phyloP scores from a whole-genome alignment of 2,888 invertebrate genomes.

The Drosophila mayaguana region DNA sequence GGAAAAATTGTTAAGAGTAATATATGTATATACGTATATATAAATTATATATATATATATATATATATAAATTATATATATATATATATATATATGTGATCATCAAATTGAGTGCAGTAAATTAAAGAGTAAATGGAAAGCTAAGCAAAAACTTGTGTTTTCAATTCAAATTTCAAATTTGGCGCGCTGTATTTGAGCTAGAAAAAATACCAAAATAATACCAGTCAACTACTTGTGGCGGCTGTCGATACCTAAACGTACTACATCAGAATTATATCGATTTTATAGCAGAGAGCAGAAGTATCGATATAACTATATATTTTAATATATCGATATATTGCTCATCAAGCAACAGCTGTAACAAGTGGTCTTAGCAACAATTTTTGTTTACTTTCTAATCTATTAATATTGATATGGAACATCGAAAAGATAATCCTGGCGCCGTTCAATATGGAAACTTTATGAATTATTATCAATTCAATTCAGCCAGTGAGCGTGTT shows the following conservation, averaged over 20 bases:
- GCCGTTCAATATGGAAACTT: conserved; percentile 93
- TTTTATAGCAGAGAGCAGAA: not conserved
- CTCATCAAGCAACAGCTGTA: not conserved
- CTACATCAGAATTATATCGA: not conserved
- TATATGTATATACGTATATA: conserved; percentile 35
- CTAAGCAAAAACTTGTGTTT: conserved; percentile 8
- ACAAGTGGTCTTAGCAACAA: not conserved
- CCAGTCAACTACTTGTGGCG: not conserved
- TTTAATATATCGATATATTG: not conserved
- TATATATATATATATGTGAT: conserved; percentile 19
- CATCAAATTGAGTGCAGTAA: conserved; percentile 49
- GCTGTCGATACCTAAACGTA: not conserved
- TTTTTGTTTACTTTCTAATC: not conserved
- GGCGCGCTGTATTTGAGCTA: not conserved
- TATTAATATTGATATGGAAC: conserved; percentile 67
- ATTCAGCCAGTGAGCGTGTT: conserved; percentile 89
- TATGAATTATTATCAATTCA: conserved; percentile 94
- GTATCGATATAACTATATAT: not conserved
- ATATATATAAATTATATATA: conserved; percentile 10
- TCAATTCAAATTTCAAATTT: not conserved
- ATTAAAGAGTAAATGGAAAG: conserved; percentile 55
- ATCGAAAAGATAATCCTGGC: conserved; percentile 88
- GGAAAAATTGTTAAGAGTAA: conserved; percentile 36
- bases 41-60: conserved; percentile 15
- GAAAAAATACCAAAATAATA: not conserved